Base-by-base conservation (phyloP, 1,140 invertebrate species). In the Penaeus vannamei region DNA sequence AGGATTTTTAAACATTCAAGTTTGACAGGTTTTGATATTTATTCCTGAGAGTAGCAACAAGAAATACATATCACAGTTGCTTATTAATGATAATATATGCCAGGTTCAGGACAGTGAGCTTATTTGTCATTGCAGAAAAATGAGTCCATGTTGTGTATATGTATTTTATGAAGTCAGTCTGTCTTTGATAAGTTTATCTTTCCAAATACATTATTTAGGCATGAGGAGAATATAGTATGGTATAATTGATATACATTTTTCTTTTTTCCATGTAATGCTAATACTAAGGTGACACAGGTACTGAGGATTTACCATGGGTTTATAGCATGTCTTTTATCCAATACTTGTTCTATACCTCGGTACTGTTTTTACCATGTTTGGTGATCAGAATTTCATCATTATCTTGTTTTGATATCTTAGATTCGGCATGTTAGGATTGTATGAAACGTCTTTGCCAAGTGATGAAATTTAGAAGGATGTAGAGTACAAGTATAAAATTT, bases 221-320 rank as follows among this genome's bases (percentile, higher is more conserved):
- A 2, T 53, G 53, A 53, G 53, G 2, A 53, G 53, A 53, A 53
- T 53, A 17, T 53, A 53, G 10, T 53, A 53, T 53, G 53, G 53
- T 53, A 53, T 53, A 53, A 53, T 84, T 69, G 29, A 84, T 84
- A 20, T 46, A 17, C 26, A 66, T 84, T 42, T 82, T 82, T 84
- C 62, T 84, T 84, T 64, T 66, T 84, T 84, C 32, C 83, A 84
- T 84, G 83, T 84, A 84, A 84, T 84, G 83, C 83, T 84, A 69
- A 46, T 59, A 26, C 53, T 81, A 81, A 84, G 83, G 83, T 84
- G 83, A 84, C 32, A 84, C 83, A 84, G 83, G 83, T 84, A 84
- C 61, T 84, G 22, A 64, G 61, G 22, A 26, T 69, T 84, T 29
- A 29, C 72, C 5, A 76, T 76, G 72, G 42, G n/a, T 76, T 76